Evolutionary conservation across 1,140 invertebrate species (phyloP), one percentile per base, ranked within the genome.

Genomic region (Drosophila sp.): DNA sequence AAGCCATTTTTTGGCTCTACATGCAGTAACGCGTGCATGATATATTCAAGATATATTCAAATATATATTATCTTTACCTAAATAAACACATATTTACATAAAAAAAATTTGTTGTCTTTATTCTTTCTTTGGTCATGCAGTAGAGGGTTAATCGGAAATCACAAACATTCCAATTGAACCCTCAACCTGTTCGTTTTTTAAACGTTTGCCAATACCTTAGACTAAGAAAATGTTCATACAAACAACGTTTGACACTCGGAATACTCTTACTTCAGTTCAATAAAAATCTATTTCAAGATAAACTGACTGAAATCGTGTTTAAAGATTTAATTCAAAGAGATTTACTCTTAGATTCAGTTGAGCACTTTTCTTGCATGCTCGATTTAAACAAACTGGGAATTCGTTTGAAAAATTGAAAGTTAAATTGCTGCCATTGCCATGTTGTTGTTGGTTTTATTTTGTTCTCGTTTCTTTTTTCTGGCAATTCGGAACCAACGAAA

Each of bases 391-490:
- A 11, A 23, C 33, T 23, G 60, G 23, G 62, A 32, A 23, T 11
- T 32, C 27, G 8, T 70, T 8, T 60, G 69, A 73, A 84, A 75
- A 71, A 70, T 70, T 38, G 60, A 57, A 63, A 55, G 17, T 67
- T 38, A 65, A 50, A 71, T 58, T 77, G 29, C 25, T 55, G 5
- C 54, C 29, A 7, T 32, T 56, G 40, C 40, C 29, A 50, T 25
- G 44, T 50, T 50, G 44, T 6, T 50, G 44, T 6, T 50, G 35
- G 4, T 38, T 38, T 38, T 25, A 50, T 50, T 47, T 47, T 47
- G 7, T 50, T 27, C 25, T 17, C 41, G 4, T 44, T 47, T 6
- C 11, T 50, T 25, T 50, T 27, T 50, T 25, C 44, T 27, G 44
- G 44, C 25, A 50, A 25, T 7, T 27, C n/a, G n/a, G 32, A 41